phyloP scores from a whole-genome alignment of 2,888 invertebrate species.

The Drosophila vallismaia region DNA sequence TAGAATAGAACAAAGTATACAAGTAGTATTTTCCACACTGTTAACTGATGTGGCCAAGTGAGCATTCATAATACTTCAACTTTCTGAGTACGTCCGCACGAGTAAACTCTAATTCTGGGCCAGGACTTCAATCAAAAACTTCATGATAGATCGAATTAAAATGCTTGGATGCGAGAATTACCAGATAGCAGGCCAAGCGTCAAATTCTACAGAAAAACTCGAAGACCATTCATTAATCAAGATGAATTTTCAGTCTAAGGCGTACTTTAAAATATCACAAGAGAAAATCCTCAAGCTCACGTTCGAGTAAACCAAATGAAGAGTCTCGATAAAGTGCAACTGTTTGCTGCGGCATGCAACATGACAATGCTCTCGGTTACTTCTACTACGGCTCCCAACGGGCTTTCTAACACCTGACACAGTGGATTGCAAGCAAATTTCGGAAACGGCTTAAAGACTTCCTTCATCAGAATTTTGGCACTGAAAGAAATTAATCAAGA shows the following conservation, averaged over 20 bases:
- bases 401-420: slow-evolving; percentile 32
- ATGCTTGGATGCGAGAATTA: neutral
- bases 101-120: slow-evolving; percentile 21
- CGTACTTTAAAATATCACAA: slow-evolving; percentile 7
- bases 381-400: slow-evolving; percentile 2
- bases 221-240: slow-evolving; percentile 44
- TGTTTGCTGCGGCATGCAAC: slow-evolving; percentile 48
- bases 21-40: neutral
- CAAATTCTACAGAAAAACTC: slow-evolving; percentile 24
- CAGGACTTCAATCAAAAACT: neutral
- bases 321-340: slow-evolving; percentile 25
- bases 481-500: neutral
- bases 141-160: slow-evolving; percentile 38
- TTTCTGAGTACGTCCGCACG: slow-evolving; percentile 51
- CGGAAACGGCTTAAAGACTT: slow-evolving; percentile 43
- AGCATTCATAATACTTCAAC: slow-evolving; percentile 49
- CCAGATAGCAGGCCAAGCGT: slow-evolving; percentile 43
- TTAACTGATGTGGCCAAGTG: slow-evolving; percentile 59
- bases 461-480: slow-evolving; percentile 48
- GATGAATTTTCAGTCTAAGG: slow-evolving; percentile 26
- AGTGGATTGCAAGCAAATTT: slow-evolving; percentile 44
- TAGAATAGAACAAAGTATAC: neutral
- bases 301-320: neutral
- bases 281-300: neutral
- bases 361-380: slow-evolving; percentile 29